Base-by-base conservation (phyloP, 2,797 vertebrate genomes). In the Enteromius viviparus region DNA sequence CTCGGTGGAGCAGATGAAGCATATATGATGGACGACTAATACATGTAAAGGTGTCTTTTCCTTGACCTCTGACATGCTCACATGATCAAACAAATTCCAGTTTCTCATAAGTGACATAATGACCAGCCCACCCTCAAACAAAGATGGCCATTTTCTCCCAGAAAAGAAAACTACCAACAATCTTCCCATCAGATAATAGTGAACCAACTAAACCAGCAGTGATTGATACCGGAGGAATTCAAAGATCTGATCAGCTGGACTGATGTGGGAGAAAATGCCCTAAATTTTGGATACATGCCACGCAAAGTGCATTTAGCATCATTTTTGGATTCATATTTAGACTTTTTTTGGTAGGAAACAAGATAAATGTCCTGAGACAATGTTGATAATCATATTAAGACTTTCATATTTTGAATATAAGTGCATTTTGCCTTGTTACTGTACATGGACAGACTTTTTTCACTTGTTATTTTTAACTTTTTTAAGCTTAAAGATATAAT, bases 161-260 rank as follows among this genome's bases (percentile, higher is more conserved):
- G 26, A 62, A 26, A 29, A 11, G 10, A 62, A 15, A 66, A 76
- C 60, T 86, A 82, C 90, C 85, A 58, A 60, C 83, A 70, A 58
- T 76, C 32, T 42, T 83, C 88, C 89, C 83, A 92, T 92, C 92
- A 93, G 91, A 93, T 92, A 92, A 64, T 26, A 26, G 58, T 32
- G 49, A 72, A 74, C 83, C n/a, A 23, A 70, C 49, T 37, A 29
- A 62, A 62, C 12, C 26, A 15, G 12, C 12, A 58, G 55, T 23
- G 74, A 23, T 34, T 40, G 53, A 19, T 53, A 64, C 71, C 74
- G 23, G 53, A 45, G 37, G 66, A 65, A 55, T 23, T 71, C 70
- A 42, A 89, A 91, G 83, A 85, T 90, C 87, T 51, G 23, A 58
- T 58, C 51, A 37, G 21, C 51, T 32, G 26, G 26, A 26, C 26